Conservation (phyloP, 2,888 invertebrate species). For the Heliconius aoede region DNA sequence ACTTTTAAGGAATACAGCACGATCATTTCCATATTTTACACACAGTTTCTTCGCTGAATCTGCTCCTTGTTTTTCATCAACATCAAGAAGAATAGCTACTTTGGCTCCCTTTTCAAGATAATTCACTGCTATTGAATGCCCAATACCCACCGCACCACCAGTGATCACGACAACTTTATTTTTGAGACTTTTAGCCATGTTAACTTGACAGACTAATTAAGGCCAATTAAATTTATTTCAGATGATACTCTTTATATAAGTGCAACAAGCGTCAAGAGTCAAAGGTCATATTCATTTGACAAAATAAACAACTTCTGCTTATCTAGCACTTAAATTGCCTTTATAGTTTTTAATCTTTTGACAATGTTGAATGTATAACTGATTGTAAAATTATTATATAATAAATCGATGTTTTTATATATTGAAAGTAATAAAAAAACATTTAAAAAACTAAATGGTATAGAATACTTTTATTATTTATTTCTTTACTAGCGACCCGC, state of each 20-base stretch:
- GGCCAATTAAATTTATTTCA: neutral
- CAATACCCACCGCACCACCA: conserved; percentile 82
- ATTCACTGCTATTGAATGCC: conserved; percentile 71
- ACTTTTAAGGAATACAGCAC: conserved; percentile 74
- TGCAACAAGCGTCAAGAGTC: neutral
- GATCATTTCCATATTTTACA: conserved; percentile 71
- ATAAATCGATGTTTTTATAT: too few relatives aligned
- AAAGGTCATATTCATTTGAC: neutral
- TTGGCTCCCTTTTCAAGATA: conserved; percentile 68
- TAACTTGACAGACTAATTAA: neutral
- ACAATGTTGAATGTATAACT: too few relatives aligned
- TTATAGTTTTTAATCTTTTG: too few relatives aligned
- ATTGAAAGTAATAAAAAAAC: too few relatives aligned
- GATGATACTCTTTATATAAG: neutral
- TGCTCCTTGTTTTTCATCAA: conserved; percentile 61
- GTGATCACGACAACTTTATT: conserved; percentile 67
- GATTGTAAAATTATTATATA: too few relatives aligned
- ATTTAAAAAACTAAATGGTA: too few relatives aligned
- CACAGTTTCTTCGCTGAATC: conserved; percentile 69
- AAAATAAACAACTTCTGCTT: neutral
- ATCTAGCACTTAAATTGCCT: neutral
- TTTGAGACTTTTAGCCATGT: conserved; percentile 46
- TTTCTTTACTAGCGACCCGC: too few relatives aligned
- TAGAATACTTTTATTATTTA: too few relatives aligned
- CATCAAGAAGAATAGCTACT: conserved; percentile 57